Evolutionary conservation across 2,113 vertebrate genomes (phyloP).

Genomic region (Lepisosteus osseus): DNA sequence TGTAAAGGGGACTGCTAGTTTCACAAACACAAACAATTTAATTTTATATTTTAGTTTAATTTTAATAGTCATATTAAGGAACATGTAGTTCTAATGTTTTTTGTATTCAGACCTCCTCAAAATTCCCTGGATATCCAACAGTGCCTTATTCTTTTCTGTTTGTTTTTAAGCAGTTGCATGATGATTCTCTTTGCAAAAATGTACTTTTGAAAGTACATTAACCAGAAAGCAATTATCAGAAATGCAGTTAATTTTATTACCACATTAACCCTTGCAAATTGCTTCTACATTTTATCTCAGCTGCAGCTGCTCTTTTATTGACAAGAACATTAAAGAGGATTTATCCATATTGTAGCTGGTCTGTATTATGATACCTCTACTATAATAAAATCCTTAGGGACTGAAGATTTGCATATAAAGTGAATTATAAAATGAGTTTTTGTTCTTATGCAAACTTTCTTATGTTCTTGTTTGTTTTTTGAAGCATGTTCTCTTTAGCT

Average conservation of each 20-base stretch:
- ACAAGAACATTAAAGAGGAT: slow-evolving; percentile 69
- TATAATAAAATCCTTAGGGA: slow-evolving; percentile 49
- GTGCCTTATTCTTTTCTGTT: slow-evolving; percentile 5
- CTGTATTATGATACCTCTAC: slow-evolving; percentile 60
- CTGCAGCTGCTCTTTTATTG: slow-evolving; percentile 63
- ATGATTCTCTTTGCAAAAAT: slow-evolving; percentile 25
- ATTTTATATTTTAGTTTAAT: too few relatives aligned
- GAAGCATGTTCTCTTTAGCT: too few relatives aligned
- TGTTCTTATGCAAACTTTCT: too few relatives aligned
- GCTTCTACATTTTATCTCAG: slow-evolving; percentile 65
- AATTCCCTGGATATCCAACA: slow-evolving; percentile 59
- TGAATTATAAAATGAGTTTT: slow-evolving; percentile 30
- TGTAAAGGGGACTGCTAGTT: too few relatives aligned
- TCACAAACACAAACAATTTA: too few relatives aligned
- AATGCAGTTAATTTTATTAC: slow-evolving; percentile 74
- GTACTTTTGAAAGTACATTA: slow-evolving; percentile 69
- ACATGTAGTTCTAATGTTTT: too few relatives aligned
- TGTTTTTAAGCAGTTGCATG: too few relatives aligned
- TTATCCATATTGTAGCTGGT: slow-evolving; percentile 63
- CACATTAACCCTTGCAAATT: slow-evolving; percentile 64
- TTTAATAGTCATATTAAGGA: too few relatives aligned
- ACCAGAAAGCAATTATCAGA: slow-evolving; percentile 72
- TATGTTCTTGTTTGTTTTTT: too few relatives aligned
- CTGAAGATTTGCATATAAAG: slow-evolving; percentile 59
- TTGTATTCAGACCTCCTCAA: slow-evolving; percentile 26